Evolutionary conservation across 2,888 invertebrate genomes (phyloP), one percentile per base, ranked within the genome.

Genomic region (Nomada fucata): DNA sequence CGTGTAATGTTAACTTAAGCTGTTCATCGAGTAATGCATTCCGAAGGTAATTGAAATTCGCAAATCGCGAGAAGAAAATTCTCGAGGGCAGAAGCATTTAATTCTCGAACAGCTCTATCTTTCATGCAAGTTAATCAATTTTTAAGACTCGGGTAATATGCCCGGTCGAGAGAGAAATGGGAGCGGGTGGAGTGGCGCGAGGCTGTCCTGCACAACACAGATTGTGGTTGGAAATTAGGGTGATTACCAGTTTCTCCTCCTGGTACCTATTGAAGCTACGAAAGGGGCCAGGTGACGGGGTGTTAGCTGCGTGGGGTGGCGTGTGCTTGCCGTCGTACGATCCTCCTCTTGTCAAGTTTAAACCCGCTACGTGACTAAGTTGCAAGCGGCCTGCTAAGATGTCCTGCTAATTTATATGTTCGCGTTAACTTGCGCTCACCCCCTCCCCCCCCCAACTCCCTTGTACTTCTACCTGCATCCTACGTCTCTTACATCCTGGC

Each of bases 361-460:
- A 93, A 93, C 92, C 93, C 90, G 87, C 89, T 93, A 93, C 93
- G 93, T 93, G 93, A 93, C 93, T 93, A 93, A 93, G 92, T 93
- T 93, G 92, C 93, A 93, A 93, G 93, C 92, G 92, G 92, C 93
- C 93, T 93, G 93, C 93, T 93, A 93, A 93, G 93, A 93, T 93
- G 93, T 92, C 93, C 93, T 88, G 92, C 93, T 93, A 93, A 93
- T 93, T 93, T 93, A 93, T 93, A 93, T 92, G 93, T 93, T 92
- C 92, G 92, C 92, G 93, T 93, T 93, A 93, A 93, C 93, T 93
- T 92, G 92, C 90, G 86, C 86, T 79, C 83, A 70, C 78, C 85
- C 82, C 80, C 77, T 72, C 77, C 59, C 50, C 79, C 83, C 67
- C 78, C 85, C 81, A 79, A 23, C 23, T 23, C 76, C 74, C 79